Base-by-base conservation (phyloP, 2,888 invertebrate species). In the Andrena chrysosceles region DNA sequence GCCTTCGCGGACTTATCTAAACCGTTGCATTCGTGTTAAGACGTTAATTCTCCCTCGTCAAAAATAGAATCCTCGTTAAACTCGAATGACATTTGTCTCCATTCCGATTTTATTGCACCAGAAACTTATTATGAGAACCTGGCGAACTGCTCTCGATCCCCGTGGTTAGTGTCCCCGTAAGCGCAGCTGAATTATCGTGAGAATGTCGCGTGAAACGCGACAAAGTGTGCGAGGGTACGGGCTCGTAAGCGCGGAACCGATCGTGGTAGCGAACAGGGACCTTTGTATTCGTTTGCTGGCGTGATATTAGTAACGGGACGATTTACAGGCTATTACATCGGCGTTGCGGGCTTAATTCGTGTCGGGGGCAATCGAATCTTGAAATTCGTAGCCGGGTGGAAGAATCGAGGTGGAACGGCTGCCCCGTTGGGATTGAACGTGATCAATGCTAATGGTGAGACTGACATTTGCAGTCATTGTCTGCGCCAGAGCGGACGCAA, bases 391-490 rank as follows among this genome's bases (percentile, higher is more conserved):
- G 67, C 35, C 56, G 59, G 35, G 83, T 75, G 70, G 63, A 72
- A 54, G 70, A 67, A 68, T 74, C 33, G 75, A 78, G 80, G 72
- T 75, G 81, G 77, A 87, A 85, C 77, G 81, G 80, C 82, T 73
- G 78, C 80, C 83, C 83, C 84, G 84, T 75, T 77, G 78, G 88
- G 90, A 91, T 91, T 89, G 90, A 91, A 90, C 92, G 92, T 92
- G 93, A 93, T 93, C 92, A 86, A 87, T 85, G 91, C 90, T 92
- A 93, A 93, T 92, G 92, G 93, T 91, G 91, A 90, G 93, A 91
- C 93, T 92, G 93, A 93, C 93, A 93, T 93, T 93, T 93, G 90
- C 91, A 92, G 90, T 93, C 90, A 93, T 93, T 93, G 92, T 93
- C 90, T 91, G 89, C 73, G 48, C 74, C 63, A 74, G 73, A 62